A percentile compares a stretch with the other conserved stretches of the same genome.
These are phyloP conservation scores for Spermophilus dauricus DNA, from an alignment of 2,113 vertebrate species.

Conservation along the genomic window DNA sequence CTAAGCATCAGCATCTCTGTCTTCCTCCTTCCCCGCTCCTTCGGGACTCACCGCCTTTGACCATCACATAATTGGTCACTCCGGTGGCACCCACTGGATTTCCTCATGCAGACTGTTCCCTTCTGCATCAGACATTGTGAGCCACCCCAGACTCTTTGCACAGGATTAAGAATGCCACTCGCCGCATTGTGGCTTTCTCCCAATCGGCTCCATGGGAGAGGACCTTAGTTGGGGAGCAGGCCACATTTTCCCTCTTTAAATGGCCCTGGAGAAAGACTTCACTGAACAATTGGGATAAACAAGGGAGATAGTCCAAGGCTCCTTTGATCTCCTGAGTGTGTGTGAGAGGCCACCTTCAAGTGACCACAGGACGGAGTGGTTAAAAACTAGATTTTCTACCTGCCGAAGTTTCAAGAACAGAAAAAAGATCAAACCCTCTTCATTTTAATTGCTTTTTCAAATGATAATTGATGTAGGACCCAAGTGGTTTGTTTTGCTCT, in stretches of 20 bases:
- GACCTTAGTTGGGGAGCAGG: background rate
- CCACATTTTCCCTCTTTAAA: background rate
- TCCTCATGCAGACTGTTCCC: background rate
- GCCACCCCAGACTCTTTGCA: background rate
- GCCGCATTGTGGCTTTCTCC: too few species aligned
- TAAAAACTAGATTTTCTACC: background rate
- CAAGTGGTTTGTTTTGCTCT: background rate
- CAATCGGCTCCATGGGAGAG: background rate
- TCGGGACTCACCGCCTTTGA: background rate
- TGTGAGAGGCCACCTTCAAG: background rate
- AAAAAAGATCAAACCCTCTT: background rate
- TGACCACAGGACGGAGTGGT: rapidly evolving
- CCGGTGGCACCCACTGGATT: background rate
- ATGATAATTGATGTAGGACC: background rate
- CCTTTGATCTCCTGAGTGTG: background rate
- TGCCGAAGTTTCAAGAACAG: background rate
- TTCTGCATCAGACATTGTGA: background rate
- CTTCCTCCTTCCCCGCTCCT: rapidly evolving
- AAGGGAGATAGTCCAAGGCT: background rate
- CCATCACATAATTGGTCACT: rapidly evolving
- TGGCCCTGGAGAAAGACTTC: background rate
- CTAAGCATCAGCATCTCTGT: background rate
- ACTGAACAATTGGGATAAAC: background rate
- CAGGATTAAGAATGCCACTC: background rate
- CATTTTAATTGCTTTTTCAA: background rate